phyloP scores from a whole-genome alignment of 2,113 vertebrate species.

The Macaca fascicularis region DNA sequence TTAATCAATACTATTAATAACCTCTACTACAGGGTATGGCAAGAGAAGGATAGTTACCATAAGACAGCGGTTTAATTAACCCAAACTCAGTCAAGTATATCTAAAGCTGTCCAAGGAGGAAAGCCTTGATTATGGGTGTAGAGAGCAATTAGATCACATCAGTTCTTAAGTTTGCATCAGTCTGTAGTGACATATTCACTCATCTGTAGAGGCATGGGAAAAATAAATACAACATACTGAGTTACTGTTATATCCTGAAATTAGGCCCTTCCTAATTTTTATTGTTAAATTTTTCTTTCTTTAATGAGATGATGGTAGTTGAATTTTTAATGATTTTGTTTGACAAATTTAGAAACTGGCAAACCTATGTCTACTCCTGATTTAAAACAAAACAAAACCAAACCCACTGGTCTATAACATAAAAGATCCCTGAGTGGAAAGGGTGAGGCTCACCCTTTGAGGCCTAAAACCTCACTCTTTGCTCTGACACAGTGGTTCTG shows the following conservation, averaged over 20 bases:
- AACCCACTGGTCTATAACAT: not conserved
- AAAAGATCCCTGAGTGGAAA: not conserved
- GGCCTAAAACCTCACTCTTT: not conserved
- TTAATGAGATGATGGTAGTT: not conserved
- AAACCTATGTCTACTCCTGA: not conserved
- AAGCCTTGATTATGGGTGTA: not conserved
- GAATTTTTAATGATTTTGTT: not conserved
- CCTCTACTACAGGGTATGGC: not conserved
- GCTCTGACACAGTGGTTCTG: not conserved
- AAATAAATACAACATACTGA: not conserved
- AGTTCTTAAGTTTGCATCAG: not conserved
- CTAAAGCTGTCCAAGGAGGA: not conserved
- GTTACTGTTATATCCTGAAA: not conserved
- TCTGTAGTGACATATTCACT: not conserved
- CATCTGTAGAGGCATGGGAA: not conserved
- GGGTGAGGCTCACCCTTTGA: not conserved
- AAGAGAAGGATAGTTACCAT: not conserved
- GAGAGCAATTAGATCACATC: not conserved
- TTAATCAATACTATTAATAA: not conserved
- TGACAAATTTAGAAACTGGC: not conserved
- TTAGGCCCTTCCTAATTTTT: not conserved
- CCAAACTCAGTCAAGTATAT: not conserved
- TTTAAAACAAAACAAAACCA: not conserved
- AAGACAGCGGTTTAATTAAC: not conserved
- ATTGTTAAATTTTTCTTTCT: constrained; percentile 6